Conservation (phyloP, 2,888 invertebrate genomes). For the Tineola bisselliella region DNA sequence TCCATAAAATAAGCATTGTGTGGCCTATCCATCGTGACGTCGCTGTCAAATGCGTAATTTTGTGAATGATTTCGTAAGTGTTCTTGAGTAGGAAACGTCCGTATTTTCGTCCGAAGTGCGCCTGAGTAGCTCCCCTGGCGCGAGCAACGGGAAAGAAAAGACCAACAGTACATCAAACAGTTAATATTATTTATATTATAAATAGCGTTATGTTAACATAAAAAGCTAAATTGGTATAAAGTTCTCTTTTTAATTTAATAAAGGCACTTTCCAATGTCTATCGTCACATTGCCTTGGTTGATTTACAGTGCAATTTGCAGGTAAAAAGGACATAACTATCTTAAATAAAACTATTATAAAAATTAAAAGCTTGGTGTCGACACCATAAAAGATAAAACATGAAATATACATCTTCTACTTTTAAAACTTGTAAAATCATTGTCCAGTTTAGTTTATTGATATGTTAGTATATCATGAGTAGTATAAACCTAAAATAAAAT, state of each 20-base stretch:
- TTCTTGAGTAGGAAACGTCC: too few species aligned
- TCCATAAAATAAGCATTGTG: too few species aligned
- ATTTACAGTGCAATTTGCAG: not conserved
- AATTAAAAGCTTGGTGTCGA: not conserved
- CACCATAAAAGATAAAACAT: not conserved
- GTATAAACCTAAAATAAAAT: conserved; percentile 14
- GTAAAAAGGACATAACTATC: not conserved
- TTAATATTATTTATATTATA: conserved; percentile 64
- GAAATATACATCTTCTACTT: not conserved
- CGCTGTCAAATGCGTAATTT: too few species aligned
- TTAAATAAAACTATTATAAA: not conserved
- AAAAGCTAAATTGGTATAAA: conserved; percentile 67
- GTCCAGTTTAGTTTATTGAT: conserved; percentile 13
- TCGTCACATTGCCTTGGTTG: conserved; percentile 17
- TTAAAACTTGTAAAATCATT: not conserved
- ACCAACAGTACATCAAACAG: conserved; percentile 52
- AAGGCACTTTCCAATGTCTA: conserved; percentile 67
- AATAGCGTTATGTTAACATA: conserved; percentile 67
- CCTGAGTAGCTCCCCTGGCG: too few species aligned
- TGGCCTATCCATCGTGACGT: too few species aligned
- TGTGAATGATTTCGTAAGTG: too few species aligned
- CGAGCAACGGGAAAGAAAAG: not conserved
- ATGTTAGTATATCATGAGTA: conserved; percentile 15
- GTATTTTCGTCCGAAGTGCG: too few species aligned
- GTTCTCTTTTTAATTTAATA: conserved; percentile 56